phyloP scores from a whole-genome alignment of 2,888 invertebrate genomes.

The Rhagium mordax region DNA sequence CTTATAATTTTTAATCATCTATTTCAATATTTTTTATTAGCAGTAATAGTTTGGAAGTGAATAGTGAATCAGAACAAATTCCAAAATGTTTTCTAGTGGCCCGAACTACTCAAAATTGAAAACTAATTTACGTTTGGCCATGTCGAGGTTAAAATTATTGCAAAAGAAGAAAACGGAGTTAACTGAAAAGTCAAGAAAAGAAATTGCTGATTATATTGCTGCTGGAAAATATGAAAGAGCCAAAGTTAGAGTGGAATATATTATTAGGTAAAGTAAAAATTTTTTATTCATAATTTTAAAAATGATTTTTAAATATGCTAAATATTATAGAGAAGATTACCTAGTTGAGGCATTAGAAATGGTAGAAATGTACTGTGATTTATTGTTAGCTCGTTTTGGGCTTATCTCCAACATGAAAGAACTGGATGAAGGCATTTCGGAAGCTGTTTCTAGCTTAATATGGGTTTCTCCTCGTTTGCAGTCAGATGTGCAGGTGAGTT shows the following conservation, averaged over 20 bases:
- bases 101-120: constrained; percentile 97
- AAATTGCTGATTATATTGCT: constrained; percentile 96
- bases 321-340: constrained; percentile 90
- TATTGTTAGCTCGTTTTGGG: constrained; percentile 95
- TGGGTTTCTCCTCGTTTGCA: constrained; percentile 97
- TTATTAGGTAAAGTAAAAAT: constrained; percentile 80
- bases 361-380: constrained; percentile 99
- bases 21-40: no score
- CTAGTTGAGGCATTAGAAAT: constrained; percentile 99
- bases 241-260: constrained; percentile 97
- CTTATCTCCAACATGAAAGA: constrained; percentile 97
- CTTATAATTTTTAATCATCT: neutral
- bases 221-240: constrained; percentile 91
- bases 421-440: constrained; percentile 95
- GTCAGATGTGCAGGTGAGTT: constrained; percentile 81
- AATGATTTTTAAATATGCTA: neutral
- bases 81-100: constrained; percentile 88
- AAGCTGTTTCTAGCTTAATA: constrained; percentile 95
- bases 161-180: constrained; percentile 99
- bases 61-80: constrained; percentile 28
- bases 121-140: constrained; percentile 93
- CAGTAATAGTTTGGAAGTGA: no score
- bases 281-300: neutral
- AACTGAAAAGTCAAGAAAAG: constrained; percentile 94
- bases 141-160: constrained; percentile 93